Conservation (phyloP, 2,113 vertebrate species). For the Entosphenus tridentatus region DNA sequence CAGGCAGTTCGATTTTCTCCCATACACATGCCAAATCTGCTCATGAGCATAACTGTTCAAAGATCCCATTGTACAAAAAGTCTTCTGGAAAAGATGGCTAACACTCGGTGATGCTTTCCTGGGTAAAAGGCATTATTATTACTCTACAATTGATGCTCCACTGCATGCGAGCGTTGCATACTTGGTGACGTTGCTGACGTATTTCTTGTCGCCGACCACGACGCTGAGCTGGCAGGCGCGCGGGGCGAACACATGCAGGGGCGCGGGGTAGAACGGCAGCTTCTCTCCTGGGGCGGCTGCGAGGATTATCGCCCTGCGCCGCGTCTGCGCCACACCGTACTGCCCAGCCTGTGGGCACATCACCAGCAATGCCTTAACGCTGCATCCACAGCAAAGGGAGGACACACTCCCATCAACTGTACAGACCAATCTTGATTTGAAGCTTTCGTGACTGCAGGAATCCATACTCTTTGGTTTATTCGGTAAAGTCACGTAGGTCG, state of each 20-base stretch:
- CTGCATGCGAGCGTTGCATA: constrained; percentile 14
- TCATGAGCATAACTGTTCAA: too few species aligned
- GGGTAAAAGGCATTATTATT: too few species aligned
- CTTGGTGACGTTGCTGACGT: constrained; percentile 71
- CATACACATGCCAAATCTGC: too few species aligned
- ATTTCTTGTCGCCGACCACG: constrained; percentile 69
- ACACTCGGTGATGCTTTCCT: too few species aligned
- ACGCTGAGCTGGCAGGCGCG: constrained; percentile 67
- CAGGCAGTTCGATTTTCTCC: too few species aligned
- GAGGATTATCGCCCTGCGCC: constrained; percentile 63
- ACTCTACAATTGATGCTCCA: background rate
- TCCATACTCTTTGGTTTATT: too few species aligned
- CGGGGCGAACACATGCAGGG: constrained; percentile 65
- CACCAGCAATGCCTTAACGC: too few species aligned
- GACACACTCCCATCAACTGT: background rate
- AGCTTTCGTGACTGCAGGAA: background rate
- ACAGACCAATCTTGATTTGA: rapidly evolving
- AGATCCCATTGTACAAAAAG: too few species aligned
- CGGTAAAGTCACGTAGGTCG: background rate
- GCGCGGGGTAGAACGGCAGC: constrained; percentile 64
- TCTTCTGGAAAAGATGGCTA: too few species aligned
- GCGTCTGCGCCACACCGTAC: constrained; percentile 72
- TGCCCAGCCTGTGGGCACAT: constrained; percentile 44
- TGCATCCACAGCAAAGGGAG: too few species aligned
- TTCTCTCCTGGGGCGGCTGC: constrained; percentile 66